Conservation (phyloP, 2,888 invertebrate genomes). For the Agrochola lota region DNA sequence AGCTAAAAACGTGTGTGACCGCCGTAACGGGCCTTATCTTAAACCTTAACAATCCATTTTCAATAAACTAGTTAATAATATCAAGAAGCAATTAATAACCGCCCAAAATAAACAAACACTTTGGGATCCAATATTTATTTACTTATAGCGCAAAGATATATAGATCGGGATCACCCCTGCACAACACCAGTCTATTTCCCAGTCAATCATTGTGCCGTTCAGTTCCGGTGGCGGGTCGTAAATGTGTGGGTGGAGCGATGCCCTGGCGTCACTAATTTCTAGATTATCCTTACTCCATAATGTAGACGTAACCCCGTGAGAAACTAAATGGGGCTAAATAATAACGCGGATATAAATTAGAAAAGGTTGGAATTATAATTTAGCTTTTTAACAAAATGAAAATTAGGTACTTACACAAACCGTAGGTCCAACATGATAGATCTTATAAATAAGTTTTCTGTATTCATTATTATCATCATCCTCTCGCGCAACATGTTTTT, state of each 20-base stretch:
- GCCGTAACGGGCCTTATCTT: background rate
- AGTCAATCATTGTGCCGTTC: constrained; percentile 85
- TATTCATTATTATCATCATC: background rate
- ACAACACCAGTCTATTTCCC: constrained; percentile 72
- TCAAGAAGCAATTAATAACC: constrained; percentile 20
- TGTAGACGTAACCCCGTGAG: constrained; percentile 72
- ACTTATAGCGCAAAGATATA: constrained; percentile 41
- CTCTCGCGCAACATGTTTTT: no score
- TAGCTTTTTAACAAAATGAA: background rate
- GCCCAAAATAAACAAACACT: constrained; percentile 53
- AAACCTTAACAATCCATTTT: background rate
- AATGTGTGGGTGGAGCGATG: constrained; percentile 77
- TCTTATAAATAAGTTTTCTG: background rate
- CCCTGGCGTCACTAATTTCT: constrained; percentile 73
- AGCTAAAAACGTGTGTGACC: background rate
- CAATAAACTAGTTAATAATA: constrained; percentile 2
- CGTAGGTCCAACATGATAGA: background rate
- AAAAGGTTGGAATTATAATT: background rate
- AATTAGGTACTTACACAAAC: background rate
- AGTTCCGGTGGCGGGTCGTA: constrained; percentile 77
- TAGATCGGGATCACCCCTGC: constrained; percentile 56
- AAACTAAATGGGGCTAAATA: constrained; percentile 54
- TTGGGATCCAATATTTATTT: constrained; percentile 44
- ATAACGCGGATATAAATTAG: constrained; percentile 1
- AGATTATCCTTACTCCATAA: constrained; percentile 71